phyloP scores from a whole-genome alignment of 2,797 vertebrate species.

The Serranus cabrilla region DNA sequence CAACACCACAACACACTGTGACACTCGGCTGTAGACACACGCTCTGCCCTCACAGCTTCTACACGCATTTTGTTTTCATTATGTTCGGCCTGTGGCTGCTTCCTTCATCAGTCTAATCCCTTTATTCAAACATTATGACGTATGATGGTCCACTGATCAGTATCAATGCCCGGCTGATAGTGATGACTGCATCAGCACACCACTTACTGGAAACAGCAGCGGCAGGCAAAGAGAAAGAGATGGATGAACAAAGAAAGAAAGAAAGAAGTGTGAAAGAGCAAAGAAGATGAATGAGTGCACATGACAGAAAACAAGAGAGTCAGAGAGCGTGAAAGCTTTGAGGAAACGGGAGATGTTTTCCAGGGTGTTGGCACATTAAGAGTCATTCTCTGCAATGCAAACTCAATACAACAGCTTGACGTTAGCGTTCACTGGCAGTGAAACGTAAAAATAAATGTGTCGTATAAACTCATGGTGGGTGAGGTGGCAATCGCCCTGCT shows the following conservation, averaged over 20 bases:
- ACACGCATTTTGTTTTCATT: conserved; percentile 41
- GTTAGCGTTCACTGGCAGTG: conserved; percentile 8
- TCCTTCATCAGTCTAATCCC: conserved; percentile 64
- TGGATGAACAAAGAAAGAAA: neutral
- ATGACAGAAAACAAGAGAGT: conserved; percentile 37
- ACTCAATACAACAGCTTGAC: conserved; percentile 15
- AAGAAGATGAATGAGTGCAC: conserved; percentile 31
- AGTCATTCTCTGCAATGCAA: conserved; percentile 29
- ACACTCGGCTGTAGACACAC: conserved; percentile 26
- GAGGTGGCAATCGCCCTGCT: conserved; percentile 15
- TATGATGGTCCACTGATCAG: conserved; percentile 57
- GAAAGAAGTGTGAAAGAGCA: conserved; percentile 13
- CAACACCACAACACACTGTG: conserved; percentile 29
- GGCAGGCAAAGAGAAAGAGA: neutral
- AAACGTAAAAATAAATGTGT: conserved; percentile 31
- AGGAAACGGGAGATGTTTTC: conserved; percentile 24
- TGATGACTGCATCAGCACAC: conserved; percentile 44
- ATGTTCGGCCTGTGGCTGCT: conserved; percentile 24
- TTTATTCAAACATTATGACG: conserved; percentile 63
- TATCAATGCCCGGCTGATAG: conserved; percentile 56
- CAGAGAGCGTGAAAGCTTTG: conserved; percentile 11
- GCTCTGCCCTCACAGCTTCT: conserved; percentile 9
- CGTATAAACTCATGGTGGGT: neutral
- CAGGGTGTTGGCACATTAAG: conserved; percentile 27
- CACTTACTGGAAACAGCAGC: conserved; percentile 53